Conservation (phyloP, 2,888 invertebrate species). For the Cenopis cana region DNA sequence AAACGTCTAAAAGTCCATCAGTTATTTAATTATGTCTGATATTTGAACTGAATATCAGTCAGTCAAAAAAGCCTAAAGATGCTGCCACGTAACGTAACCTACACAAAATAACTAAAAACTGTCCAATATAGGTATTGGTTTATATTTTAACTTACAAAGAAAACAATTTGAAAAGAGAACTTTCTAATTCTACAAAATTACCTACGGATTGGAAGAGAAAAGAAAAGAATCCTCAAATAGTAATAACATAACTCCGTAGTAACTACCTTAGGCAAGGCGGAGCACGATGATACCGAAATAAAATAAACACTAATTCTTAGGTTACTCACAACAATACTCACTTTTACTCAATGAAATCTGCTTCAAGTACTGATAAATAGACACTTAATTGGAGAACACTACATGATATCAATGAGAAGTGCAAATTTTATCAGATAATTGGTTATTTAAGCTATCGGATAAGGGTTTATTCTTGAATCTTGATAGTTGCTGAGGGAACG, state of each 20-base stretch:
- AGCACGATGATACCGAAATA: constrained; percentile 9
- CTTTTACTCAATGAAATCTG: constrained; percentile 5
- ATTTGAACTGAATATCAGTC: too few species aligned
- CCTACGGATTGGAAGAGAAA: neutral
- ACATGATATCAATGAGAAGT: constrained; percentile 9
- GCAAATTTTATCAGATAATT: neutral
- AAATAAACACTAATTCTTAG: neutral
- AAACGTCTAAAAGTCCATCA: too few species aligned
- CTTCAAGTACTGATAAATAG: neutral
- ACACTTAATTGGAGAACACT: neutral
- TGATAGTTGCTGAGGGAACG: neutral
- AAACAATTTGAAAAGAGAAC: too few species aligned
- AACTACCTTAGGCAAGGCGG: constrained; percentile 7
- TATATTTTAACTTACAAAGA: too few species aligned
- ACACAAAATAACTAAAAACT: neutral
- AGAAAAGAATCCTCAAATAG: neutral
- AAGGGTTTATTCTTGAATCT: neutral
- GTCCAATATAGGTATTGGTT: neutral
- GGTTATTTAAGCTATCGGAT: neutral
- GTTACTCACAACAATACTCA: constrained; percentile 7
- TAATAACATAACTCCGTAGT: neutral
- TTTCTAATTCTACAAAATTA: neutral
- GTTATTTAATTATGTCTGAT: too few species aligned
- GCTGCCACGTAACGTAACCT: neutral
- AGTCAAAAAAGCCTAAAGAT: neutral